A percentile compares a stretch with the other conserved stretches of the same genome.
phyloP scores from a whole-genome alignment of 2,888 invertebrate genomes.

The Zaprionus lineosus region DNA sequence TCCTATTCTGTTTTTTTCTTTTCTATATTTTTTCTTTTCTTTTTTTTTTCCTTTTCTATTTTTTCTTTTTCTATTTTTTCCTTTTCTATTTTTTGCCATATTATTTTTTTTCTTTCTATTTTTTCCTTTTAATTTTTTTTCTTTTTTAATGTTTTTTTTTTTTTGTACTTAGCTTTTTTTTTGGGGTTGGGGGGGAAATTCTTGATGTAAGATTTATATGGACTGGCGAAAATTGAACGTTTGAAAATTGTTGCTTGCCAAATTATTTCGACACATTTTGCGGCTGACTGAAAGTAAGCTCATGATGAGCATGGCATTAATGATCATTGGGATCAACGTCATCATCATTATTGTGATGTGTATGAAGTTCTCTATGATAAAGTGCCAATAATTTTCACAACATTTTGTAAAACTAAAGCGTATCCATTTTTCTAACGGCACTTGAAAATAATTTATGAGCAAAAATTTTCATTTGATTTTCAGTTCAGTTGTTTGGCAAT shows the following conservation, averaged over 20 bases:
- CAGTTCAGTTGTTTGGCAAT: too few species aligned
- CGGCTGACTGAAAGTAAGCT: conserved; percentile 26
- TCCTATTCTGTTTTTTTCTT: too few species aligned
- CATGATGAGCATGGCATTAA: conserved; percentile 14
- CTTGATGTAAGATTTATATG: conserved; percentile 30
- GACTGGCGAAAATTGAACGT: conserved; percentile 21
- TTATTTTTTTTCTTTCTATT: too few species aligned
- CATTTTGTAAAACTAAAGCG: conserved; percentile 47
- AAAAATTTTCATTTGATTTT: neutral
- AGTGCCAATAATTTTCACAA: conserved; percentile 54
- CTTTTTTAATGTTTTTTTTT: too few species aligned
- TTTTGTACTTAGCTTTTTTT: too few species aligned
- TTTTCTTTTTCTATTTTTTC: too few species aligned
- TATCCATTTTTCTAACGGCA: conserved; percentile 17
- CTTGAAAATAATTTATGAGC: conserved; percentile 31
- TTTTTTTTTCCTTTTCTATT: too few species aligned
- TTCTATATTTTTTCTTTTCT: too few species aligned
- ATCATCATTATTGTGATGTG: conserved; percentile 14
- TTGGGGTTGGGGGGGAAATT: too few species aligned
- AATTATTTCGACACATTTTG: conserved; percentile 43
- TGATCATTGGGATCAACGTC: conserved; percentile 1
- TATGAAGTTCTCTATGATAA: conserved; percentile 35
- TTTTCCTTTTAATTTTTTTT: too few species aligned
- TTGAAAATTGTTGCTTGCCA: conserved; percentile 37
- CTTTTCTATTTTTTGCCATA: too few species aligned